Base-by-base conservation (phyloP, 2,797 vertebrate genomes). In the Bradypodion ventrale region DNA sequence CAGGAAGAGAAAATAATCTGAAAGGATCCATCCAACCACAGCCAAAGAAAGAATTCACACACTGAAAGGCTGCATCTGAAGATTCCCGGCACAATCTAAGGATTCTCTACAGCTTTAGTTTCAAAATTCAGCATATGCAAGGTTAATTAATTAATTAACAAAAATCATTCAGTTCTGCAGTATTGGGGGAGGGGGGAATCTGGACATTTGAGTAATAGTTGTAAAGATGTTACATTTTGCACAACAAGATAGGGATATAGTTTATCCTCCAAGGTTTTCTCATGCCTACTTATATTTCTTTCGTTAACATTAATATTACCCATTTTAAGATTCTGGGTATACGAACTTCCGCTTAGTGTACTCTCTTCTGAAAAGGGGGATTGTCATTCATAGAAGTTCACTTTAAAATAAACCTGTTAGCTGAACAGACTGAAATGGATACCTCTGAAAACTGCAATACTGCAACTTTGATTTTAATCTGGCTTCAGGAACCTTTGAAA, bases 151-250 rank as follows among this genome's bases (percentile, higher is more conserved):
- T 90, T 81, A 85, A 19, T 42, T 93, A 94, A 93, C 80, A 92
- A 90, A 93, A 93, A 89, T 90, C 90, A 93, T 94, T n/a, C 91
- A 94, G 94, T 90, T 93, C 89, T 62, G 23, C 29, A 60, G 88
- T 87, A 68, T 70, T 75, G 69, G 49, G 82, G 59, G 72, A 85
- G 44, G 74, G 86, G 90, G 56, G 86, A 89, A 87, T 91, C 44
- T 84, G 79, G 92, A 93, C 88, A 91, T 92, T 91, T 0, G 23
- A 93, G 93, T 93, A 91, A 85, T 89, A 86, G 73, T 88, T 91
- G 79, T 29, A 8, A 73, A 88, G 91, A 82, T 56, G 35, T 84
- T 78, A 21, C 49, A 74, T 91, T 85, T 77, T 87, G 84, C 87
- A 89, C 84, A 44, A 87, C 83, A 91, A 86, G 87, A 79, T 81